phyloP scores from a whole-genome alignment of 2,797 vertebrate species.

The Cetoscarus ocellatus region DNA sequence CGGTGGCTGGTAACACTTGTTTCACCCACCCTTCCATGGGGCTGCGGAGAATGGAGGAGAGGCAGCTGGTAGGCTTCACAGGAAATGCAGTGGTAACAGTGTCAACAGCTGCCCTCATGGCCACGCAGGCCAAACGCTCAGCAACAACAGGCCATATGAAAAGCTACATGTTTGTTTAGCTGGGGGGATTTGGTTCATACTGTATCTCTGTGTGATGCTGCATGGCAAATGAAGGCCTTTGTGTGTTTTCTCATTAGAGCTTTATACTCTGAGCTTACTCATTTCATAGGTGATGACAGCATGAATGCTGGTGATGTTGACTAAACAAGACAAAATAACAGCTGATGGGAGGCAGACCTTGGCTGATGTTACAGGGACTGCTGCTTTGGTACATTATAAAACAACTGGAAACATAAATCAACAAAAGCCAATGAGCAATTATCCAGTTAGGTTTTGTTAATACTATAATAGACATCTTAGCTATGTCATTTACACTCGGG shows the following conservation, averaged over 20 bases:
- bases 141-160: slow-evolving; percentile 82
- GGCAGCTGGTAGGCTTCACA: slow-evolving; percentile 91
- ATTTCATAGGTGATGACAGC: slow-evolving; percentile 89
- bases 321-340: slow-evolving; percentile 83
- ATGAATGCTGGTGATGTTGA: slow-evolving; percentile 72
- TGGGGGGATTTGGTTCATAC: slow-evolving; percentile 76
- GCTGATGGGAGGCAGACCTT: slow-evolving; percentile 56
- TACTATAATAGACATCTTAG: neutral
- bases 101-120: slow-evolving; percentile 89
- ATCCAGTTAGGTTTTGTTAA: neutral
- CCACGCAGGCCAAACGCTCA: slow-evolving; percentile 82
- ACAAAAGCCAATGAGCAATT: neutral
- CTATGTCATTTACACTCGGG: neutral
- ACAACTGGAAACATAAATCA: neutral
- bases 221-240: slow-evolving; percentile 67
- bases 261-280: slow-evolving; percentile 80
- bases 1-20: slow-evolving; percentile 84
- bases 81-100: slow-evolving; percentile 87
- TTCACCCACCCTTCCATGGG: slow-evolving; percentile 81
- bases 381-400: slow-evolving; percentile 47
- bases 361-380: slow-evolving; percentile 27
- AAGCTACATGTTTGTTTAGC: slow-evolving; percentile 85
- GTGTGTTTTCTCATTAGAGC: slow-evolving; percentile 82
- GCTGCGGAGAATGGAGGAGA: slow-evolving; percentile 81
- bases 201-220: slow-evolving; percentile 66